phyloP scores from a whole-genome alignment of 2,113 vertebrate genomes.

The Eudyptes chrysolophus region DNA sequence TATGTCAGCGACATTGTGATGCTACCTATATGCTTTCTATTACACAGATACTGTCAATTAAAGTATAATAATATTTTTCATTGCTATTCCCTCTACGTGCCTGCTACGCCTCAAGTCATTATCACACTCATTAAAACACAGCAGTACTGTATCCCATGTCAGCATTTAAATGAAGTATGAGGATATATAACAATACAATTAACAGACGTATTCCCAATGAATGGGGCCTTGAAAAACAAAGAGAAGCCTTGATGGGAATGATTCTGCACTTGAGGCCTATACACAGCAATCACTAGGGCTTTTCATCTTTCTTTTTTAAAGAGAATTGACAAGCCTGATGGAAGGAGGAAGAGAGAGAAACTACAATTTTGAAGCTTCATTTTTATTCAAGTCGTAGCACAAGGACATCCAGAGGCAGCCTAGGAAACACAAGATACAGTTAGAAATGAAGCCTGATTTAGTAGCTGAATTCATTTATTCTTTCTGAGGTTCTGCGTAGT shows the following conservation, averaged over 20 bases:
- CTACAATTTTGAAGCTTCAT: conserved; percentile 1
- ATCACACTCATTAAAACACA: neutral
- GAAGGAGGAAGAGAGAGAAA: neutral
- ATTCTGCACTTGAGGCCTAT: conserved; percentile 15
- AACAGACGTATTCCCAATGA: conserved; percentile 10
- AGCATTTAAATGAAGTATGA: conserved; percentile 51
- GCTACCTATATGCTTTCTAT: neutral
- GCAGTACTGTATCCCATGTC: neutral
- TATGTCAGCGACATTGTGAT: neutral
- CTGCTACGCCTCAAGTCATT: neutral
- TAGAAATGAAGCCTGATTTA: neutral
- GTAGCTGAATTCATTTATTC: neutral
- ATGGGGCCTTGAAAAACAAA: conserved; percentile 7
- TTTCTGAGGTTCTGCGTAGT: neutral
- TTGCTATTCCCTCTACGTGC: neutral
- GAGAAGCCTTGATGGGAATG: conserved; percentile 9
- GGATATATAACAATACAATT: conserved; percentile 1
- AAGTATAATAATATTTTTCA: neutral
- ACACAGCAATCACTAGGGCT: neutral
- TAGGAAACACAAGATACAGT: neutral
- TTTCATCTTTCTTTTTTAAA: conserved; percentile 29
- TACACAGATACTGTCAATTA: neutral
- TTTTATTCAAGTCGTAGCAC: conserved; percentile 32
- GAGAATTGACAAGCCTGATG: neutral
- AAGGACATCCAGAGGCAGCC: neutral